Conservation (phyloP, 2,888 invertebrate genomes). For the Parnassius glacialis region DNA sequence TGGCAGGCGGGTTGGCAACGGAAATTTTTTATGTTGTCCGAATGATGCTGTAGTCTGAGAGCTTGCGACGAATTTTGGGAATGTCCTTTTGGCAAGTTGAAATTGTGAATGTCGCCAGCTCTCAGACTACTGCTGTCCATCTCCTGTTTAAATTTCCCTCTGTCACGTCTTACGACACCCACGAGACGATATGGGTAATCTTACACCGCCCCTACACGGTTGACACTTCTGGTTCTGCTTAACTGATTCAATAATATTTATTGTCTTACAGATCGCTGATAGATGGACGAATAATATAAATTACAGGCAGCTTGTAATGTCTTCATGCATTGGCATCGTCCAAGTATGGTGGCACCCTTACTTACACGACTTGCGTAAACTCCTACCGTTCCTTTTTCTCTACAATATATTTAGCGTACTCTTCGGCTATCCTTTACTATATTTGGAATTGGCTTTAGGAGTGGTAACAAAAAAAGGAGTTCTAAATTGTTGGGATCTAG, state of each 20-base stretch:
- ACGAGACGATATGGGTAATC: too few relatives aligned
- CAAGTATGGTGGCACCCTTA: slow-evolving; percentile 75
- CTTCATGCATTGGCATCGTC: slow-evolving; percentile 63
- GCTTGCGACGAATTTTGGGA: too few relatives aligned
- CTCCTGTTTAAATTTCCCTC: too few relatives aligned
- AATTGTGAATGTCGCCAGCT: too few relatives aligned
- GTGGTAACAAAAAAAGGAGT: slow-evolving; percentile 67
- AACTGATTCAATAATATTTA: neutral
- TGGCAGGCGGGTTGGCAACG: too few relatives aligned
- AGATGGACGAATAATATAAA: slow-evolving; percentile 71
- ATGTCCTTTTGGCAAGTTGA: too few relatives aligned
- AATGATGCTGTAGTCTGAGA: too few relatives aligned
- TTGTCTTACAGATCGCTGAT: slow-evolving; percentile 49
- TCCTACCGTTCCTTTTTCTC: slow-evolving; percentile 65
- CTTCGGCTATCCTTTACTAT: slow-evolving; percentile 66
- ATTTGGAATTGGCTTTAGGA: slow-evolving; percentile 66
- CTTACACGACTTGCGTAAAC: slow-evolving; percentile 51
- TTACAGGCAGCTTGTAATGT: slow-evolving; percentile 65
- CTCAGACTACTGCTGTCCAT: too few relatives aligned
- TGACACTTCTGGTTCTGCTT: too few relatives aligned
- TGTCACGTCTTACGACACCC: too few relatives aligned
- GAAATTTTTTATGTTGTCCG: too few relatives aligned
- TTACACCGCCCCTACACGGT: too few relatives aligned
- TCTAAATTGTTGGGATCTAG: slow-evolving; percentile 67
- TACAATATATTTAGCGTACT: slow-evolving; percentile 66